These are phyloP conservation scores for Spizaetus ornatus DNA, from an alignment of 2,113 vertebrate genomes.

Conservation along the genomic window DNA sequence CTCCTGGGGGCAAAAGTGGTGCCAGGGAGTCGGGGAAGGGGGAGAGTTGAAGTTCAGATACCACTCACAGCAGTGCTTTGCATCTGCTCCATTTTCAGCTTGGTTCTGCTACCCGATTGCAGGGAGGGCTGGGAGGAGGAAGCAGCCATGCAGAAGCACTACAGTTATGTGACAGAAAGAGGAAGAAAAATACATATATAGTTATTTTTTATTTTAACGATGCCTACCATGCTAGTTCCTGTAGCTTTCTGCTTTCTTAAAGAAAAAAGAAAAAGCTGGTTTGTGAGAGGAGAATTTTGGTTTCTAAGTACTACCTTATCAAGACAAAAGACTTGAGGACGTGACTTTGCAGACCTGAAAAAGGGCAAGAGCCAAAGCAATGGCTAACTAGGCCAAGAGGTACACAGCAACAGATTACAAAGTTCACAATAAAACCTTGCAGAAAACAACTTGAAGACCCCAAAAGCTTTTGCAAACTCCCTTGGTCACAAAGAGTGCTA, in stretches of 20 bases:
- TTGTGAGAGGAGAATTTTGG: neutral
- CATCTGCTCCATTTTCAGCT: neutral
- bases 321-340: neutral
- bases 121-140: neutral
- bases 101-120: neutral
- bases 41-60: neutral
- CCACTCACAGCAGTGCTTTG: neutral
- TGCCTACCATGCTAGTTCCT: neutral
- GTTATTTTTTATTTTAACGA: neutral
- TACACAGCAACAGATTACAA: neutral
- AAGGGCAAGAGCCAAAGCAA: neutral
- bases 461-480: neutral
- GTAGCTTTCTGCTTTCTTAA: neutral
- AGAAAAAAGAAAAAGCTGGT: neutral
- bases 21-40: neutral
- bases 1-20: neutral
- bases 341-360: neutral
- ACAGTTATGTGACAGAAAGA: neutral
- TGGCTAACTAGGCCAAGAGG: neutral
- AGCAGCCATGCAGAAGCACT: neutral
- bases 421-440: neutral
- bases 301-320: neutral
- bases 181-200: neutral
- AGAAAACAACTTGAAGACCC: neutral
- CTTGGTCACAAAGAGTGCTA: neutral